A percentile compares a stretch with the other conserved stretches of the same genome.
These are phyloP conservation scores for Trichoplusia ni DNA, from an alignment of 1,140 invertebrate genomes.

Conservation along the genomic window DNA sequence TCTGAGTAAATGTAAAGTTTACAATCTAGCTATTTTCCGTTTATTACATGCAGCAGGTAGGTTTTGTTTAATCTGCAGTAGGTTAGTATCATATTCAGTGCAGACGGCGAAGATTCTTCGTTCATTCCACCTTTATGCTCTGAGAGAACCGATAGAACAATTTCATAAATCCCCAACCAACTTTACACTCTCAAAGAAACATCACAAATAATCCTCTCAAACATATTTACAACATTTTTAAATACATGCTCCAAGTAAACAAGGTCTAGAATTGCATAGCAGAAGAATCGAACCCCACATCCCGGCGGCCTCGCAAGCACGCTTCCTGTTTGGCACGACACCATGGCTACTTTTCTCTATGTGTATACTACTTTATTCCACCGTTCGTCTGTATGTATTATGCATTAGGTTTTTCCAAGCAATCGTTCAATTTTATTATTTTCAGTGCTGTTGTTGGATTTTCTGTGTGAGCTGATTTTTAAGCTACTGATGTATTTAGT, in stretches of 20 bases:
- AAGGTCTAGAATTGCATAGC: conserved; percentile 55
- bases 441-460: neutral
- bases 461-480: neutral
- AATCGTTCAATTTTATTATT: conserved; percentile 23
- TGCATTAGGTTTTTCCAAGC: conserved; percentile 17
- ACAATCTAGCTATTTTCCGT: too few relatives aligned
- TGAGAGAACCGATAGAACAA: too few relatives aligned
- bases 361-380: conserved; percentile 45
- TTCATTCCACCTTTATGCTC: too few relatives aligned
- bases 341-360: conserved; percentile 64
- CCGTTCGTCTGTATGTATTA: conserved; percentile 19
- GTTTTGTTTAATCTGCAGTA: too few relatives aligned
- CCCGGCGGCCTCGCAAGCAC: conserved; percentile 62
- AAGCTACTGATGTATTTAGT: too few relatives aligned
- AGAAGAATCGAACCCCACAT: conserved; percentile 67
- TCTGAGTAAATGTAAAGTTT: too few relatives aligned
- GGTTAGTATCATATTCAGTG: too few relatives aligned
- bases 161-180: neutral
- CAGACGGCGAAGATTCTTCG: too few relatives aligned
- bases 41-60: too few relatives aligned
- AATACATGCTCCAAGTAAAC: conserved; percentile 45
- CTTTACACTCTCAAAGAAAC: neutral
- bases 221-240: conserved; percentile 34
- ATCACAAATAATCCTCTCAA: neutral
- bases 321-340: conserved; percentile 79